A percentile compares a stretch with the other conserved stretches of the same genome.
Conservation (phyloP, 2,113 vertebrate genomes). For the Nothocercus julius region DNA sequence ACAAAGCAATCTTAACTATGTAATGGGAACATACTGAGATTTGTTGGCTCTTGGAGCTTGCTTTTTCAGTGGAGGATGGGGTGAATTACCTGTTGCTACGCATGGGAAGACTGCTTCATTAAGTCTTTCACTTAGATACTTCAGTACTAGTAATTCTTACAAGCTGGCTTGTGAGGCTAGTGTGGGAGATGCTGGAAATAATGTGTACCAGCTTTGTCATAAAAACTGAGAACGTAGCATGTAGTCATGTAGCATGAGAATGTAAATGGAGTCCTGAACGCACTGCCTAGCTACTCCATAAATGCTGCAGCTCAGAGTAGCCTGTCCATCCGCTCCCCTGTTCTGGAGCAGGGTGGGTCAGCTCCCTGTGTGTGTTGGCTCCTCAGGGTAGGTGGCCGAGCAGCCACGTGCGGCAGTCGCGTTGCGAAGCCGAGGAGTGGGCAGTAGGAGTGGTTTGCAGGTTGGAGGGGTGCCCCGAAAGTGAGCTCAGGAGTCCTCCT, state of each 20-base stretch:
- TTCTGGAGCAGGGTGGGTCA: not conserved
- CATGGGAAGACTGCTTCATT: not conserved
- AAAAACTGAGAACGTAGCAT: too few species aligned
- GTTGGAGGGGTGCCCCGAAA: accelerated
- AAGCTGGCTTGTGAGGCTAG: not conserved
- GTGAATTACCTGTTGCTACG: not conserved
- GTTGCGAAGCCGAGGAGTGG: not conserved
- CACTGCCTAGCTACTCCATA: not conserved
- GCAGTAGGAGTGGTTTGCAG: not conserved
- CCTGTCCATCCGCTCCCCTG: not conserved
- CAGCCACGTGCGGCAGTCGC: accelerated
- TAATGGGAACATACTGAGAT: not conserved
- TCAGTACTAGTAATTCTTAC: not conserved
- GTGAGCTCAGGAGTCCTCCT: not conserved
- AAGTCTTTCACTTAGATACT: not conserved
- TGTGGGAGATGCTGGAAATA: not conserved
- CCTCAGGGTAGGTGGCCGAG: not conserved
- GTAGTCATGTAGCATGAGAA: too few species aligned
- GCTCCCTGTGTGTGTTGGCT: not conserved
- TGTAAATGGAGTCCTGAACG: not conserved
- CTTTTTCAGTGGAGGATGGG: too few species aligned
- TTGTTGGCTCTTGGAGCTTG: not conserved
- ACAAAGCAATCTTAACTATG: not conserved
- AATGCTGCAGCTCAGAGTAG: not conserved
- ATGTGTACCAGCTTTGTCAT: not conserved